phyloP scores from a whole-genome alignment of 2,113 vertebrate genomes.

The Tapirus terrestris region DNA sequence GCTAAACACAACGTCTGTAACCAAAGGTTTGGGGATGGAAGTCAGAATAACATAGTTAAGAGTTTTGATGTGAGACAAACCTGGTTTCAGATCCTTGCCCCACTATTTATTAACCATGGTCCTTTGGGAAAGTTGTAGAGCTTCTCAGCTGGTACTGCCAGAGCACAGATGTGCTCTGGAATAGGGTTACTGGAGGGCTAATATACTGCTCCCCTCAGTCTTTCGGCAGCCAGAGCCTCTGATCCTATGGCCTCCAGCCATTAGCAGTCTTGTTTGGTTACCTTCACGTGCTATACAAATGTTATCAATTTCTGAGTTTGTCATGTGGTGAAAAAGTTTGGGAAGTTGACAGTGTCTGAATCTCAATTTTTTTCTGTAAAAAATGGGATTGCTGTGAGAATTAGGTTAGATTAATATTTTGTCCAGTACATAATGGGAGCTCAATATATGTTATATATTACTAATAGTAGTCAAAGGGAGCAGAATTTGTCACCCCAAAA shows the following conservation, averaged over 20 bases:
- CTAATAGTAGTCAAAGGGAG: not conserved
- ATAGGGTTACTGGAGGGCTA: not conserved
- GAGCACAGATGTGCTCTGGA: not conserved
- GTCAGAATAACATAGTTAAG: not conserved
- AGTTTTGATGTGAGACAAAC: not conserved
- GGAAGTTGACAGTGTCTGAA: not conserved
- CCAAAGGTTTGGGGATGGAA: not conserved
- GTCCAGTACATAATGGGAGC: not conserved
- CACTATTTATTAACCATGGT: not conserved
- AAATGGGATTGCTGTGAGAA: not conserved
- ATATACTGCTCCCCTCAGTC: not conserved
- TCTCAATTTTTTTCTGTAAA: not conserved
- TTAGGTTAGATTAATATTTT: not conserved
- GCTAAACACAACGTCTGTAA: not conserved
- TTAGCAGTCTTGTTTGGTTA: not conserved
- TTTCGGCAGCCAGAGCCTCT: not conserved
- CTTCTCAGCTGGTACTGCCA: not conserved
- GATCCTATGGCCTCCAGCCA: not conserved
- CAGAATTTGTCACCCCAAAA: not conserved
- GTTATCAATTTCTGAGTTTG: not conserved
- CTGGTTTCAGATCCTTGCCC: not conserved
- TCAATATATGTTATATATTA: not conserved
- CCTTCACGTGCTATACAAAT: not conserved
- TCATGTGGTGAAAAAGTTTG: not conserved
- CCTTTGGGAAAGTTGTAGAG: not conserved